Base-by-base conservation (phyloP, 2,797 vertebrate genomes). In the Pangasius sanitwongsei region DNA sequence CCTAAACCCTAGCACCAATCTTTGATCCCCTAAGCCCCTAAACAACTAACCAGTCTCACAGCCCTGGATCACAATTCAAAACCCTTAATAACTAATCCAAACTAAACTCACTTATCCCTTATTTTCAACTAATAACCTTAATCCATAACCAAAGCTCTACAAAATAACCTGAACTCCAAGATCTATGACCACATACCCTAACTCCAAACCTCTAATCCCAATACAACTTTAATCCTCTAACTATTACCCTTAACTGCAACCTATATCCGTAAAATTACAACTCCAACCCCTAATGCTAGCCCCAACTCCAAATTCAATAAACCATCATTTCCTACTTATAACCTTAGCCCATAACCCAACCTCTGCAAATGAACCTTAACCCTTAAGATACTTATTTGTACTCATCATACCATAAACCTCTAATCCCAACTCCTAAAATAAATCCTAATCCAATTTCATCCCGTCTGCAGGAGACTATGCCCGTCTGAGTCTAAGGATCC, bases 401-500 rank as follows among this genome's bases (percentile, higher is more conserved):
- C 3, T 67, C 9, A 59, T 23, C 23, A 4, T 50, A 77, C 23
- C 23, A 34, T 74, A 31, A 83, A 50, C 13, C 63, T 31, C 11
- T 34, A 50, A 80, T 53, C 18, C 6, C 16, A n/a, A 44, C 25
- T 8, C 25, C 8, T 31, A 15, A 4, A 77, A 25, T n/a, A 20
- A 69, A n/a, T 70, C 34, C 67, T 63, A 28, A 77, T 15, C 48
- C 20, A n/a, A 61, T 34, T 37, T 3, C 44, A n/a, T 44, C 12
- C 50, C 3, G 1, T 67, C 31, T 1, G 25, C 93, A 99, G 99
- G 98, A 2, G 97, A 99, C 94, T 98, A 98, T 0, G 98, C 97
- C 86, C 97, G 99, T 94, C 97, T 99, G 67, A 96, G 97, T 90
- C 90, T 99, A 84, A 96, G 96, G 86, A 96, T 98, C 91, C 95